Conservation (phyloP, 2,113 vertebrate species). For the Sula dactylatra region DNA sequence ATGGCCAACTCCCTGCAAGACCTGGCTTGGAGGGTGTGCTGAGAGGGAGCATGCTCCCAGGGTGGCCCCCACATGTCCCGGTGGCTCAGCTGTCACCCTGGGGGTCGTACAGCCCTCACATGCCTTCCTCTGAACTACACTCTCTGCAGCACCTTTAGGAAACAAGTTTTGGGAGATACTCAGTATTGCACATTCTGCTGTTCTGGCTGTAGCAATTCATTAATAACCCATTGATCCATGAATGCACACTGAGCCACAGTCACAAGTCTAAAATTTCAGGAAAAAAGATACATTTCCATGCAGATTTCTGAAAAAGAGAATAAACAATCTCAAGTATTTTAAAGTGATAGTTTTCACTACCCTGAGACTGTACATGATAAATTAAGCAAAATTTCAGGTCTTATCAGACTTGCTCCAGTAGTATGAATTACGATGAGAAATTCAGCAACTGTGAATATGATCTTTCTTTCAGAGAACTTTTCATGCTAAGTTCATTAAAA, state of each 20-base stretch:
- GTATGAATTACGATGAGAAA: neutral
- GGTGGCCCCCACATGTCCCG: accelerated
- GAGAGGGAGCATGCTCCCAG: neutral
- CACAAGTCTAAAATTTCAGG: neutral
- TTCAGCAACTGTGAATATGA: neutral
- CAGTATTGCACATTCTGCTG: accelerated
- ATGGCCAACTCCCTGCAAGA: neutral
- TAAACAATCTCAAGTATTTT: neutral
- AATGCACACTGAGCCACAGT: neutral
- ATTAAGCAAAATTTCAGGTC: neutral
- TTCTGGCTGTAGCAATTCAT: neutral
- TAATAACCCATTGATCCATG: neutral
- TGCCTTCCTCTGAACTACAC: neutral
- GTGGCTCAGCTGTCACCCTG: neutral
- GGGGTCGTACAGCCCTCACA: neutral
- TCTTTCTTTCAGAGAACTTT: neutral
- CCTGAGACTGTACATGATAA: neutral
- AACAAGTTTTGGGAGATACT: neutral
- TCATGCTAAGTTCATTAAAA: neutral
- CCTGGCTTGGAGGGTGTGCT: neutral
- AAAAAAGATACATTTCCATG: neutral
- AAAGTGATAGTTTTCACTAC: neutral
- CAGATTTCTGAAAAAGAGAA: neutral
- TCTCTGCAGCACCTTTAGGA: neutral
- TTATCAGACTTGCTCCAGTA: neutral